Conservation (phyloP, 1,140 invertebrate genomes). For the Zaprionus capensis region DNA sequence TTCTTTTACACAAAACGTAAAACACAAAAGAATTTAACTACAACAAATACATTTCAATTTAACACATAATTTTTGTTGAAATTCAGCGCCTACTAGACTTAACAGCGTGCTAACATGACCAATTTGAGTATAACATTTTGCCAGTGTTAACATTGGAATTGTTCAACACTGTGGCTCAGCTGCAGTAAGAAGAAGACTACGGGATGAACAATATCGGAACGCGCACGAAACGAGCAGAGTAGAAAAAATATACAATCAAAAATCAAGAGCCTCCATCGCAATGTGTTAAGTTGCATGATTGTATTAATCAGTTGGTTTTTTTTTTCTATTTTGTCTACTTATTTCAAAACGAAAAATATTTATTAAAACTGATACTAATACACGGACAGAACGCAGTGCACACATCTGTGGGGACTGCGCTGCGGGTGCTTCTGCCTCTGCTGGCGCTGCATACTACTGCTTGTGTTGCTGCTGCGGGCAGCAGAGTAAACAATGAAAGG, state of each 20-base stretch:
- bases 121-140: slow-evolving; percentile 22
- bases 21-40: not conserved
- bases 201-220: slow-evolving; percentile 42
- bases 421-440: slow-evolving; percentile 4
- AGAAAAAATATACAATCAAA: slow-evolving; percentile 4
- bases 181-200: slow-evolving; percentile 44
- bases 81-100: not conserved
- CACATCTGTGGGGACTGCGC: slow-evolving; percentile 11
- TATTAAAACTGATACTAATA: slow-evolving; percentile 14
- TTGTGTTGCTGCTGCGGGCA: slow-evolving; percentile 26
- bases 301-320: slow-evolving; percentile 29
- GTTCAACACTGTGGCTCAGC: slow-evolving; percentile 25
- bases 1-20: not conserved
- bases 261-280: slow-evolving; percentile 18
- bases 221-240: slow-evolving; percentile 23
- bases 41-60: not conserved
- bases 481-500: slow-evolving; percentile 44
- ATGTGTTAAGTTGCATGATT: slow-evolving; percentile 8
- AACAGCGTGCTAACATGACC: not conserved
- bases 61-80: not conserved
- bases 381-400: slow-evolving; percentile 12
- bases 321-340: slow-evolving; percentile 7
- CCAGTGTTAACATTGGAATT: slow-evolving; percentile 1
- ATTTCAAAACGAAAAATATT: slow-evolving; percentile 4
- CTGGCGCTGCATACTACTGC: not conserved